Conservation (phyloP, 2,888 invertebrate genomes). For the Phoenoteleia sp. region DNA sequence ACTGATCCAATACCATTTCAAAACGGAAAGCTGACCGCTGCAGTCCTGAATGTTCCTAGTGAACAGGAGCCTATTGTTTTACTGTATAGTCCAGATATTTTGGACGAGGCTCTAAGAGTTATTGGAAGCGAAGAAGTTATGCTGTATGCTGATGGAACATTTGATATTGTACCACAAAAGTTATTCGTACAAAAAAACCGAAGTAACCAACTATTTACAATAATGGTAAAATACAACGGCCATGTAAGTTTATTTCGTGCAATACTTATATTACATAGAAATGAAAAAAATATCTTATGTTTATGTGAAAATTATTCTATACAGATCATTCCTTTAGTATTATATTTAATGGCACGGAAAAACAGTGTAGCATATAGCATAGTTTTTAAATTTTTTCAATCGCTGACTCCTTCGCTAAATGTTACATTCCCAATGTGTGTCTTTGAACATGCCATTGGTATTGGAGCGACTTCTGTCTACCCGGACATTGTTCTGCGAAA, state of each 20-base stretch:
- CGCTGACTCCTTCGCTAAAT: too few relatives aligned
- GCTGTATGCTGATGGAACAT: conserved; percentile 1
- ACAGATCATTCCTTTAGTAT: too few relatives aligned
- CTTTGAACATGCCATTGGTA: too few relatives aligned
- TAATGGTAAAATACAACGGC: background rate
- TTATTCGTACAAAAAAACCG: background rate
- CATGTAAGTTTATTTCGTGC: background rate
- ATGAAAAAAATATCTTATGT: too few relatives aligned
- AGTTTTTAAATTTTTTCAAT: too few relatives aligned
- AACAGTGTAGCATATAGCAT: too few relatives aligned
- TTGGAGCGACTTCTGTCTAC: too few relatives aligned
- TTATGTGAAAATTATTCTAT: too few relatives aligned
- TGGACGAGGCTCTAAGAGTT: background rate
- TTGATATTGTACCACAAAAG: background rate
- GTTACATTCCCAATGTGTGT: too few relatives aligned
- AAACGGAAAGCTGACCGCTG: background rate
- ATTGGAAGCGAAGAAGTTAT: background rate
- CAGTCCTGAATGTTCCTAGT: background rate
- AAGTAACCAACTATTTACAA: background rate
- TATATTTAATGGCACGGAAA: too few relatives aligned
- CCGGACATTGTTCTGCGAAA: too few relatives aligned
- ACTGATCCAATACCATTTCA: background rate
- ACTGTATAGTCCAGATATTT: background rate
- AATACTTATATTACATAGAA: too few relatives aligned
- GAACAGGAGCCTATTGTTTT: background rate